Conservation (phyloP, 2,113 vertebrate species). For the Hemiscyllium ocellatum region DNA sequence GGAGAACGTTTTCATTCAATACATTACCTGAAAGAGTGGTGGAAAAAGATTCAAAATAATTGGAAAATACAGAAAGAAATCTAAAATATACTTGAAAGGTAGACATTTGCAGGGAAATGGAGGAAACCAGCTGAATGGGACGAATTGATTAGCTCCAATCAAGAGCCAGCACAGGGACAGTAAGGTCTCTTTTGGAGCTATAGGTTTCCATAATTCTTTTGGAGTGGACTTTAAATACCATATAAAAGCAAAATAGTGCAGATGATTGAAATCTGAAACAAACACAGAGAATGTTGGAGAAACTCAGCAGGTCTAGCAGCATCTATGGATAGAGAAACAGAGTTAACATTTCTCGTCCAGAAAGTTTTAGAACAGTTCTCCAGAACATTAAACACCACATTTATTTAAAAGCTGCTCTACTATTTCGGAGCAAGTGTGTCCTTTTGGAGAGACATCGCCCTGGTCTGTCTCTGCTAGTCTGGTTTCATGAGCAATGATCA, state of each 20-base stretch:
- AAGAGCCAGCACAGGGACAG: background rate
- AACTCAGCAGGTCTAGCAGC: too few relatives aligned
- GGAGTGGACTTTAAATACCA: background rate
- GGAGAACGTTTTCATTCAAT: background rate
- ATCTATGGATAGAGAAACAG: too few relatives aligned
- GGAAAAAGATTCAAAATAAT: background rate
- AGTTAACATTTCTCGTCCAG: too few relatives aligned
- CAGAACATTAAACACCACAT: background rate
- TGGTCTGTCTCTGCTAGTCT: background rate
- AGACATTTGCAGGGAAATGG: background rate
- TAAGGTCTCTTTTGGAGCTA: background rate
- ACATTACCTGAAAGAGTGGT: background rate
- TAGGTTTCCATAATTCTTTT: background rate
- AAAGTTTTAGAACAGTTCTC: too few relatives aligned
- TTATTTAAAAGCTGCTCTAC: background rate
- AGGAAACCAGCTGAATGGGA: background rate
- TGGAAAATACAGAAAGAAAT: background rate
- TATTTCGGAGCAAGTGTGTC: background rate
- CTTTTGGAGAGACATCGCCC: background rate
- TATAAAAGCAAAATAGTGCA: too few relatives aligned
- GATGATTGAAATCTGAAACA: too few relatives aligned
- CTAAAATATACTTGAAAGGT: background rate
- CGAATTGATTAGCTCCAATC: background rate
- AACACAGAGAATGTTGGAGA: too few relatives aligned
- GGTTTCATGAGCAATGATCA: background rate